These are phyloP conservation scores for Aphelinus atriplicis DNA, from an alignment of 1,140 invertebrate genomes.

Conservation along the genomic window DNA sequence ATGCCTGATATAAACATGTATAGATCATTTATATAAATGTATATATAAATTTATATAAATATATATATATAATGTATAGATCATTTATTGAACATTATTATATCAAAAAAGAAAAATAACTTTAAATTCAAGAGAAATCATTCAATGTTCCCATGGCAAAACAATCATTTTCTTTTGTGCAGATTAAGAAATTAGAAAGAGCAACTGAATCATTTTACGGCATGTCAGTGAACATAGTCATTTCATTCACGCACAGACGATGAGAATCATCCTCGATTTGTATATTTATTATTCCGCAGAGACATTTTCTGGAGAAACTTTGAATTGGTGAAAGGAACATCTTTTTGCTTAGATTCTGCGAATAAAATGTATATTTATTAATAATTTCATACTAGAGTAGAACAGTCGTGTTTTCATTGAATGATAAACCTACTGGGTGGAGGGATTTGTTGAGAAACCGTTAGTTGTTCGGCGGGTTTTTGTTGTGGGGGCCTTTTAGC, in stretches of 20 bases:
- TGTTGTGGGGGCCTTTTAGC: slow-evolving; percentile 4
- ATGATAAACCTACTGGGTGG: slow-evolving; percentile 17
- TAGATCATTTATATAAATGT: too few relatives aligned
- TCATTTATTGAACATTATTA: too few relatives aligned
- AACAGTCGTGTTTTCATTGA: neutral
- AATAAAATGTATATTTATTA: slow-evolving; percentile 7
- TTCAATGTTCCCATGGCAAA: too few relatives aligned
- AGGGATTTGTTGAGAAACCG: neutral
- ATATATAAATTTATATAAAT: neutral
- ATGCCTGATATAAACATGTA: too few relatives aligned
- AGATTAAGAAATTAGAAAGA: too few relatives aligned
- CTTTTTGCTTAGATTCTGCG: slow-evolving; percentile 15
- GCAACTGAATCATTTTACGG: too few relatives aligned
- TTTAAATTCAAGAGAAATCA: too few relatives aligned
- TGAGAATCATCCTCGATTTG: too few relatives aligned
- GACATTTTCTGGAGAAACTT: slow-evolving; percentile 12
- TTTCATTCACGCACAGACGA: too few relatives aligned
- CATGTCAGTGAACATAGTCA: too few relatives aligned
- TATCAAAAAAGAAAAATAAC: too few relatives aligned
- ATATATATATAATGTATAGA: neutral
- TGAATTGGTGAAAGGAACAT: neutral
- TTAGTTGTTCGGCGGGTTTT: slow-evolving; percentile 7
- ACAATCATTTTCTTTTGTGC: too few relatives aligned
- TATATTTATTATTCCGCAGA: neutral
- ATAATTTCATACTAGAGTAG: neutral